Percentiles rank a stretch among this genome's conserved stretches.
phyloP scores from a whole-genome alignment of 2,797 vertebrate genomes.

The Pterois miles region DNA sequence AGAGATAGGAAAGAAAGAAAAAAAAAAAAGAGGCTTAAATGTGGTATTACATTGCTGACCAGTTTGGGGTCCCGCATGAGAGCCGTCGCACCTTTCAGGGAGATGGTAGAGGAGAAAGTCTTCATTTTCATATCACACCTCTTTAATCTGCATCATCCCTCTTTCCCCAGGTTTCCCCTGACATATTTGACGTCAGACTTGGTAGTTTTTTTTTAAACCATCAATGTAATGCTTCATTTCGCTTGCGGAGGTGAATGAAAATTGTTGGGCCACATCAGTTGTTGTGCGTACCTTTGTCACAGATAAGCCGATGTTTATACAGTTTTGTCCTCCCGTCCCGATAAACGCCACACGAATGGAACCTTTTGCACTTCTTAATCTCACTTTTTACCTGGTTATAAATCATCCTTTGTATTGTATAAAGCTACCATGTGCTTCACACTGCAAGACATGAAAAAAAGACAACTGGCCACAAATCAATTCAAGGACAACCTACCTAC shows the following conservation, averaged over 20 bases:
- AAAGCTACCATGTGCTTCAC: background rate
- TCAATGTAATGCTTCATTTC: background rate
- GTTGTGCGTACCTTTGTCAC: constrained; percentile 10
- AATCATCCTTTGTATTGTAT: constrained; percentile 42
- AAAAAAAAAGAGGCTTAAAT: background rate
- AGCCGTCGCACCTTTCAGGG: background rate
- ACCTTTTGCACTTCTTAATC: constrained; percentile 23
- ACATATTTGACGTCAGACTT: constrained; percentile 14
- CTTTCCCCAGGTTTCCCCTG: constrained; percentile 25
- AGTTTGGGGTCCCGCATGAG: background rate
- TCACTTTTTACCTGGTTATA: constrained; percentile 39
- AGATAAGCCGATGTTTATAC: constrained; percentile 67
- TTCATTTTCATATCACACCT: constrained; percentile 50
- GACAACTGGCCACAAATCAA: constrained; percentile 20
- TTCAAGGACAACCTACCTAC: constrained; percentile 25
- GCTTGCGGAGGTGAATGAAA: constrained; percentile 7
- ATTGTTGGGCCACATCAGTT: constrained; percentile 15
- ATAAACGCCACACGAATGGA: constrained; percentile 39
- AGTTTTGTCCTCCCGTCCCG: constrained; percentile 60
- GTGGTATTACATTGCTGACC: background rate
- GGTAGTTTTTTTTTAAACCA: background rate
- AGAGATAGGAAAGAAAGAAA: constrained; percentile 6
- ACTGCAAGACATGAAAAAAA: background rate
- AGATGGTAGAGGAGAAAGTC: constrained; percentile 28
- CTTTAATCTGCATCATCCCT: constrained; percentile 43